Conservation (phyloP, 2,888 invertebrate genomes). For the Dyspetes luteomarginatus region DNA sequence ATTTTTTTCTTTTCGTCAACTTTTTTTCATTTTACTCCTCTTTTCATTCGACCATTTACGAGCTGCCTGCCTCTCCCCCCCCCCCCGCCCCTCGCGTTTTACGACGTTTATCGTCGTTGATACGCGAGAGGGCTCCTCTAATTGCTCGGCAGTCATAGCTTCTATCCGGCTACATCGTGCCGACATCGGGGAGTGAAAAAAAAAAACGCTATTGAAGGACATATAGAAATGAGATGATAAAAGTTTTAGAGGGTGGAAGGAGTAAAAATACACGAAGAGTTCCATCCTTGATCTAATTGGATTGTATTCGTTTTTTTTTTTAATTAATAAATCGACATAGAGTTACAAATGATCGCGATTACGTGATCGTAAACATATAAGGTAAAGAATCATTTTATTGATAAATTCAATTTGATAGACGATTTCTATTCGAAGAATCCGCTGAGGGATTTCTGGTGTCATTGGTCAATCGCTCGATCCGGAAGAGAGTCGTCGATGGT, state of each 20-base stretch:
- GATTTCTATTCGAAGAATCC: constrained; percentile 28
- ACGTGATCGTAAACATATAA: no score
- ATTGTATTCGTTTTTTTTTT: not conserved
- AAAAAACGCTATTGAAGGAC: constrained; percentile 51
- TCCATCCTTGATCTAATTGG: constrained; percentile 30
- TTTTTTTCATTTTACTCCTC: constrained; percentile 70
- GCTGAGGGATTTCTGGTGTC: constrained; percentile 12
- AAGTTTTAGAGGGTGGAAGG: constrained; percentile 34
- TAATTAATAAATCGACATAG: not conserved
- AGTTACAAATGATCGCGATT: not conserved
- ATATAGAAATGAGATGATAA: constrained; percentile 24
- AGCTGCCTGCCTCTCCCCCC: constrained; percentile 65
- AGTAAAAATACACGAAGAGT: not conserved
- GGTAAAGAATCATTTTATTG: constrained; percentile 1
- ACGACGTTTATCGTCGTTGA: constrained; percentile 77
- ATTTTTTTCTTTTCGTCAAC: constrained; percentile 14
- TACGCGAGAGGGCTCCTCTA: constrained; percentile 54
- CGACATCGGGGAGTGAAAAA: constrained; percentile 50
- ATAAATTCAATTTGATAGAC: not conserved
- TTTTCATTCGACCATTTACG: constrained; percentile 77
- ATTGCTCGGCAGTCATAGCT: constrained; percentile 53
- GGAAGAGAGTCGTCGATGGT: constrained; percentile 59
- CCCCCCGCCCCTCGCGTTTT: constrained; percentile 77
- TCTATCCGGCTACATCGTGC: constrained; percentile 52
- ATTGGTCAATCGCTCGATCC: constrained; percentile 38